Evolutionary conservation across 2,113 vertebrate genomes (phyloP), one percentile per base, ranked within the genome.

Genomic region (Eira barbara): DNA sequence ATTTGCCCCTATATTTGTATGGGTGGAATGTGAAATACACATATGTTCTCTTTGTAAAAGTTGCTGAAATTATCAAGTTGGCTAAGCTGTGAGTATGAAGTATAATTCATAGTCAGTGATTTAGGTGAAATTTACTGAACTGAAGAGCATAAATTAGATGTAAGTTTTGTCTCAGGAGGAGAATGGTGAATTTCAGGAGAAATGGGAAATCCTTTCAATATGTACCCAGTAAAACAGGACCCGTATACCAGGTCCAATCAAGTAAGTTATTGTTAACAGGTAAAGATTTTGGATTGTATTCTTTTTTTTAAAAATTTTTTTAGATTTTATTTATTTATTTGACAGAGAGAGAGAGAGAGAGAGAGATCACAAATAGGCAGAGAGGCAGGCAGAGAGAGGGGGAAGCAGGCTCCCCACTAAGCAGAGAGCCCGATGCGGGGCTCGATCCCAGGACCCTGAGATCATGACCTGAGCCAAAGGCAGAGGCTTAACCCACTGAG

Each of bases 101-200:
- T 71, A 45, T 49, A 36, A 94, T 18, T 49, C 29, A 81, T 12
- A 65, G 79, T 69, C 69, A 69, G 69, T 25, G 36, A 85, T 71
- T 85, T 45, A 29, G 2, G 13, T 85, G 31, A 63, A 52, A 95
- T 71, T 71, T 45, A 84, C 27, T 61, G 79, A 95, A 69, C 20
- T 36, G 3, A 81, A 95, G 20, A 55, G 4, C n/a, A 61, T n/a
- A 79, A 76, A 74, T 85, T 88, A 57, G 7, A 27, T 47, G 76
- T 79, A 59, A 52, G 18, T 27, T 73, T 9, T 79, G 34, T 87
- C 79, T 45, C 25, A 71, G 57, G 18, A 94, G 80, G 36, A 45
- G 42, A 96, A 29, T 55, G 42, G 39, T 76, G 42, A 89, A 71
- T 88, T 94, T 88, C 23, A 95, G 61, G 80, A 94, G 61, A 95